A percentile compares a stretch with the other conserved stretches of the same genome.
phyloP scores from a whole-genome alignment of 2,113 vertebrate genomes.

The Blennius ocellaris region DNA sequence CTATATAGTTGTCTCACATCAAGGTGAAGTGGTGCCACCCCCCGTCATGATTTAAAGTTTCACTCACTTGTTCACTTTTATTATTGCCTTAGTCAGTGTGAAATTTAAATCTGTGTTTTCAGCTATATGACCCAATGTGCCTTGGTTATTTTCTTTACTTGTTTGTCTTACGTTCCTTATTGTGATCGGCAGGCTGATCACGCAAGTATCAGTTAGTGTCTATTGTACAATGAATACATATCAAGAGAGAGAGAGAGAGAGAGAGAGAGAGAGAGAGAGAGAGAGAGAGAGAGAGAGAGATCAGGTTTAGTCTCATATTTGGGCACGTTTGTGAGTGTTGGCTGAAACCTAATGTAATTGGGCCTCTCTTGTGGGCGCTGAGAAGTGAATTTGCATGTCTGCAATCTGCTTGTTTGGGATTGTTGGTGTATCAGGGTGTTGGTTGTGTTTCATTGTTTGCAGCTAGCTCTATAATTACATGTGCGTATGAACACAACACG shows the following conservation, averaged over 20 bases:
- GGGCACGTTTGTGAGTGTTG: background rate
- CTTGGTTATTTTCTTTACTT: conserved; percentile 8
- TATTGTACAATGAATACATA: conserved; percentile 9
- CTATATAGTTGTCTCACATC: no score
- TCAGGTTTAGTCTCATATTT: conserved; percentile 1
- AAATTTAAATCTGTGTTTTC: no score
- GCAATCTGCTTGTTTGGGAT: conserved; percentile 15
- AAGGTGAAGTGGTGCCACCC: no score
- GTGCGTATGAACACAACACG: background rate
- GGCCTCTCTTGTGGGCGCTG: conserved; percentile 18
- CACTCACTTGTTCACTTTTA: no score
- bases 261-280: background rate
- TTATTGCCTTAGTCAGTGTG: no score
- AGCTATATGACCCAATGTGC: no score
- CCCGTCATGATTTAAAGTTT: no score
- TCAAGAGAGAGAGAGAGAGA: background rate
- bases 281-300: background rate
- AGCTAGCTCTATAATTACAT: background rate
- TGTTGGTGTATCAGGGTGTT: background rate
- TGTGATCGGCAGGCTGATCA: conserved; percentile 2
- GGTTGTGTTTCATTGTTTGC: conserved; percentile 29
- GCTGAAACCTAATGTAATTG: background rate
- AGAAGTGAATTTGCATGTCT: conserved; percentile 45
- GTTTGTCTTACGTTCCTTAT: background rate
- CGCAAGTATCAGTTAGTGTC: background rate